phyloP scores from a whole-genome alignment of 2,888 invertebrate genomes.

The Idaea straminata region DNA sequence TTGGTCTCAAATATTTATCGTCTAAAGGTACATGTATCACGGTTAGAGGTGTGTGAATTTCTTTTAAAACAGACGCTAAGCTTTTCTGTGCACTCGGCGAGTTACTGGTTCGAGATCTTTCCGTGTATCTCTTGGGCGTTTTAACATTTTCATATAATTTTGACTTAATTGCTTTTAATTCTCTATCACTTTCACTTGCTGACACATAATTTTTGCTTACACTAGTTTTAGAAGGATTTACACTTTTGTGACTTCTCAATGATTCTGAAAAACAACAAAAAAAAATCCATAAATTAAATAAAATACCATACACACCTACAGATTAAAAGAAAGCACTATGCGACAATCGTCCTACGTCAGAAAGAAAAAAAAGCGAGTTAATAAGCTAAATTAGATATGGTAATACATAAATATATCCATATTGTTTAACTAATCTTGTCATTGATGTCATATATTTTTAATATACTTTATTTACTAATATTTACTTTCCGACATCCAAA shows the following conservation, averaged over 20 bases:
- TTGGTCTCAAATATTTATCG: conserved; percentile 32
- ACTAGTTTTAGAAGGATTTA: conserved; percentile 40
- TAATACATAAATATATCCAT: too few species aligned
- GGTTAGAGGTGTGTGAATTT: conserved; percentile 41
- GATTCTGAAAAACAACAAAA: conserved; percentile 39
- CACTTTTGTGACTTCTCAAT: conserved; percentile 34
- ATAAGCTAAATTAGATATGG: too few species aligned
- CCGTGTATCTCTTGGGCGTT: conserved; percentile 31
- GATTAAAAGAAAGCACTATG: not conserved
- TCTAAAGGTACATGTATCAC: conserved; percentile 58
- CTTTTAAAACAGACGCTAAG: conserved; percentile 35
- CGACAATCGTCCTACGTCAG: too few species aligned
- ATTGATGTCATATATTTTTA: not conserved
- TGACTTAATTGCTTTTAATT: conserved; percentile 37
- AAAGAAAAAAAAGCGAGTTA: too few species aligned
- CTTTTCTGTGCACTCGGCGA: conserved; percentile 27
- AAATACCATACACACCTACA: not conserved
- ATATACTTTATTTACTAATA: too few species aligned
- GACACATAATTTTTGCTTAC: conserved; percentile 45
- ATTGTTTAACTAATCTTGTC: not conserved
- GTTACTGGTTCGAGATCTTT: conserved; percentile 34
- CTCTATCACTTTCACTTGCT: conserved; percentile 48
- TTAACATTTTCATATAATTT: conserved; percentile 38
- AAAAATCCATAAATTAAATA: not conserved
- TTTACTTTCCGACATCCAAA: not conserved